Evolutionary conservation across 2,113 vertebrate species (phyloP), one percentile per base, ranked within the genome.

Genomic region (Spea multiplicata): DNA sequence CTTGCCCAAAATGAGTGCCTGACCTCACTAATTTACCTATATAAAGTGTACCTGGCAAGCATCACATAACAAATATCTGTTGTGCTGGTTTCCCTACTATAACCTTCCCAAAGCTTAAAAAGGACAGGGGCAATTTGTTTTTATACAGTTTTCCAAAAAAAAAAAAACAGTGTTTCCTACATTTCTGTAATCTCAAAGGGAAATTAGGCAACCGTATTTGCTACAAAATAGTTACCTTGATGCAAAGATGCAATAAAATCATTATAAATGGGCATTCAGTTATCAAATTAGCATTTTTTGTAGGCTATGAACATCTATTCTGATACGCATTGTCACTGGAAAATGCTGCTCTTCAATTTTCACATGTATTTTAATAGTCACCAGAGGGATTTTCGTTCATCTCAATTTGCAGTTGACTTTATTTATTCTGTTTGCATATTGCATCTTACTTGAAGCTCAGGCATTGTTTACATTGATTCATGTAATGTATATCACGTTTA

Each of bases 381-480:
- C 78, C 71, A 45, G 17, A 67, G 78, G 71, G 78, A 74, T 73
- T 74, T 68, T 46, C 47, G 52, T 68, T 74, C 78, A 68, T 80
- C 64, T 80, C 71, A 74, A 68, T 80, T 80, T 80, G 52, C n/a
- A 9, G 30, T 45, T 57, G 70, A 73, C 71, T 80, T 80, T 44
- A 80, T 80, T 80, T 74, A 74, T 74, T 80, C 44, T 10, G 45
- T 17, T 74, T 68, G 71, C 50, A 67, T 44, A 13, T 68, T 74
- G 67, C 67, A 50, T 67, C 52, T 66, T 66, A 48, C 73, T 66
- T 57, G 69, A 66, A 73, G 45, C 52, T 68, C 50, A 6, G 45
- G 64, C 74, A 73, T 59, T 74, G 65, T 12, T 74, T 52, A 44
- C 52, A 68, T 68, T 80, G 78, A 80, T 80, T 80, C 74, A 80